These are phyloP conservation scores for Ladona fulva DNA, from an alignment of 1,140 invertebrate genomes.

Conservation along the genomic window DNA sequence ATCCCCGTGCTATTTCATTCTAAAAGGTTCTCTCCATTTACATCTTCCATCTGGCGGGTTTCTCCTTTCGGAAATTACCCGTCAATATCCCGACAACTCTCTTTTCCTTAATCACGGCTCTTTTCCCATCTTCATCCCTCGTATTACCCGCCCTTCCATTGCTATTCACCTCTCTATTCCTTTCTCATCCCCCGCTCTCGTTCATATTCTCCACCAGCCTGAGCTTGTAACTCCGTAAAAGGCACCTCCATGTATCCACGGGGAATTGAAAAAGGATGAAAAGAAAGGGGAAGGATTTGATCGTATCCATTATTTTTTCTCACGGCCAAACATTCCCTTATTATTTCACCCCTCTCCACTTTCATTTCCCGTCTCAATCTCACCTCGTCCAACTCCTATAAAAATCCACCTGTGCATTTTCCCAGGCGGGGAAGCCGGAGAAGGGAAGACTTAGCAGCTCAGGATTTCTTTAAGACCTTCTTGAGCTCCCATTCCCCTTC, in stretches of 20 bases:
- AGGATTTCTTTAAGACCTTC: neutral
- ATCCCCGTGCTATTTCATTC: neutral
- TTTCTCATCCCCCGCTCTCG: neutral
- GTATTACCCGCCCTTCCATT: neutral
- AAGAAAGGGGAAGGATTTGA: too few species aligned
- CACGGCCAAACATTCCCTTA: neutral
- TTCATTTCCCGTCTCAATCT: neutral
- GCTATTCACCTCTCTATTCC: neutral
- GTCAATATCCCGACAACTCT: neutral
- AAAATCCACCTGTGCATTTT: constrained; percentile 1
- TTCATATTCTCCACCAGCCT: neutral
- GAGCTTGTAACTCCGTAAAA: too few species aligned
- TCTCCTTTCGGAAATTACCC: neutral
- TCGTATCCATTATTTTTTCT: too few species aligned
- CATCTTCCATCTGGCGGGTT: neutral
- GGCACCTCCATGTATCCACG: too few species aligned
- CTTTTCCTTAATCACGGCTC: neutral
- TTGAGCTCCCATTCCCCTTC: neutral
- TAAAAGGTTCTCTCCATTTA: neutral
- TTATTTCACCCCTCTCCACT: neutral
- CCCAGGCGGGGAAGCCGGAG: neutral
- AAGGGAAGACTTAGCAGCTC: neutral
- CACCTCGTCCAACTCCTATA: neutral
- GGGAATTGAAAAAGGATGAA: too few species aligned
- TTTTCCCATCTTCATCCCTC: neutral